Evolutionary conservation across 1,140 invertebrate genomes (phyloP), one percentile per base, ranked within the genome.

Genomic region (Zaprionus kolodkinae): DNA sequence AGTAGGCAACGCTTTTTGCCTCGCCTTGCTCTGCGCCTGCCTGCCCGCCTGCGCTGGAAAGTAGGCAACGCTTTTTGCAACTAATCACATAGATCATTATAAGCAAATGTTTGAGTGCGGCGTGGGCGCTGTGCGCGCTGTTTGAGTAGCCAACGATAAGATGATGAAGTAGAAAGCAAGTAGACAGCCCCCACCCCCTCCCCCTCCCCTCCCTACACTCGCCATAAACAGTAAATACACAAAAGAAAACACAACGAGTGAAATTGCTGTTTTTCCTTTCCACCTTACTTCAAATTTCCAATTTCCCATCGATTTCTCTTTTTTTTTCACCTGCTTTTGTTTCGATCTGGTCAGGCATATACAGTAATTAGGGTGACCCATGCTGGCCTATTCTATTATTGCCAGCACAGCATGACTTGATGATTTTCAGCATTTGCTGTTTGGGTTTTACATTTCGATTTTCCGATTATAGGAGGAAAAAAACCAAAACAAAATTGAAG

Each of bases 41-140:
- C n/a, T 33, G 30, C 30, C 30, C 10, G 7, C 6, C 56, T 38
- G 30, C 62, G 36, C 70, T 73, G 36, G 30, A 56, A 62, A 72
- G 69, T 62, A 72, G 69, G 69, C 69, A 72, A 66, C 21, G 69
- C 57, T 70, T 50, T 60, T 59, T 69, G 38, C 35, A 66, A 62
- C 65, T 64, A 33, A 54, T 79, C 62, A 71, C 74, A 84, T 85
- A 84, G 70, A 84, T 84, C 81, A 84, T 84, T 84, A 75, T 56
- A 78, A 59, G 78, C 54, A 85, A 84, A 84, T 84, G 74, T 85
- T 84, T 81, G 72, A 71, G 50, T 48, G 40, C 17, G 13, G 13
- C 33, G 65, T 68, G 30, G 55, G 35, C 57, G 35, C 57, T 65
- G 60, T 54, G 35, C 48, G 35, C 27, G 38, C 55, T 79, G 40